Base-by-base conservation (phyloP, 2,888 invertebrate genomes). In the Papilio demoleus region DNA sequence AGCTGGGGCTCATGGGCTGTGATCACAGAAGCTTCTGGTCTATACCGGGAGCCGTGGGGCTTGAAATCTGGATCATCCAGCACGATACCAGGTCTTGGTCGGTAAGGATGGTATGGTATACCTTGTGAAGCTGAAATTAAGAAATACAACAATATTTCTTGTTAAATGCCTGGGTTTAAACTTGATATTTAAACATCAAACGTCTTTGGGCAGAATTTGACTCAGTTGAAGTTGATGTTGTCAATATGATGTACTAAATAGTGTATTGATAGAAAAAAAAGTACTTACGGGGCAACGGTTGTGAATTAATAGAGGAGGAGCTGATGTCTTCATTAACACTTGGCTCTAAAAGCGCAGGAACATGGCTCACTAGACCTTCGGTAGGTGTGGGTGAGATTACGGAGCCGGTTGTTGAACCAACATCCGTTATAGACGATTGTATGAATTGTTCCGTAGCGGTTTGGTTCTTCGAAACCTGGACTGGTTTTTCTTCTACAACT, bases 1-100 rank as follows among this genome's bases (percentile, higher is more conserved):
- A 76, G 84, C 50, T 81, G 89, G 79, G 82, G 81, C 60, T 87
- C 86, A 0, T 82, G 78, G 0, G 94, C 94, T 0, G 93, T 92
- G 65, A 94, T 93, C 6, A 93, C 87, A 38, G 93, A 84, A 0
- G 86, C 87, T 58, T 82, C 93, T 0, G 77, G 75, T 12, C 79
- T 83, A 58, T 85, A 74, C 76, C 93, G 79, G 1, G 92, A 86
- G 0, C 94, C 94, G 27, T 94, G 95, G 0, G 96, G 96, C 78
- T 96, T 96, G 86, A 96, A 96, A 83, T 96, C 96, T 0, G 96
- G 94, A 80, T 97, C 97, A 74, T 97, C 97, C 14, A 97, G 88
- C 0, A 97, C 97, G 67, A 97, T 97, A 22, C 97, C 97, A 0
- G 97, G 97, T 11, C 97, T 93, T 0, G 97, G 96, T 31, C 95